phyloP scores from a whole-genome alignment of 2,797 vertebrate genomes.

The Potorous gilbertii region DNA sequence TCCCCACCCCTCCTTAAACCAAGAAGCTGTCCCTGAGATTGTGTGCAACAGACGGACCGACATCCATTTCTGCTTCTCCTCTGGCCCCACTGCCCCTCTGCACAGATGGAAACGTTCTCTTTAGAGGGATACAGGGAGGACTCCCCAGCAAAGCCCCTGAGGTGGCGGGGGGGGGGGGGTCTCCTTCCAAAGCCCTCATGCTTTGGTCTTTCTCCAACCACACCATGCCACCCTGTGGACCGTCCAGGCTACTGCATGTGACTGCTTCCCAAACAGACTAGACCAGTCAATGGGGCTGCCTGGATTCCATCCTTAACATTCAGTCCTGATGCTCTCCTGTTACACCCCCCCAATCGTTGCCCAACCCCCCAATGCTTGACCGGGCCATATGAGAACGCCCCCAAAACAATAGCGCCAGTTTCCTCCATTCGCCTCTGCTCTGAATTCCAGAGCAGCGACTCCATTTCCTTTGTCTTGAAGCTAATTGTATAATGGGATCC shows the following conservation, averaged over 20 bases:
- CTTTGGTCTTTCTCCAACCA: slow-evolving; percentile 77
- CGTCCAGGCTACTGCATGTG: slow-evolving; percentile 80
- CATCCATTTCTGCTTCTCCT: not conserved
- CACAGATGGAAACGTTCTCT: not conserved
- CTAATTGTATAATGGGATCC: slow-evolving; percentile 83
- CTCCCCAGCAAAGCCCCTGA: not conserved
- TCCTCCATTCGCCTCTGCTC: slow-evolving; percentile 78
- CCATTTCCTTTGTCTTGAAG: slow-evolving; percentile 84
- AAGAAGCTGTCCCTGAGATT: not conserved
- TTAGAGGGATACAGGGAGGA: not conserved
- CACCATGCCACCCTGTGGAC: slow-evolving; percentile 87
- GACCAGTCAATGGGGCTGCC: slow-evolving; percentile 45
- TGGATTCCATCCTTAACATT: slow-evolving; percentile 62
- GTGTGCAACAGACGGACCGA: not conserved
- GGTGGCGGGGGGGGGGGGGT: not conserved
- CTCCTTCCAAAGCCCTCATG: not conserved
- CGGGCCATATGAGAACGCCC: slow-evolving; percentile 70
- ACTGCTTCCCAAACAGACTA: slow-evolving; percentile 41
- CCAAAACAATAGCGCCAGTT: slow-evolving; percentile 77
- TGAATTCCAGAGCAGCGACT: slow-evolving; percentile 83
- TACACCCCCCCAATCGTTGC: not conserved
- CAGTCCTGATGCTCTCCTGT: slow-evolving; percentile 71
- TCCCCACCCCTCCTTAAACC: not conserved
- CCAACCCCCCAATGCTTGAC: slow-evolving; percentile 68
- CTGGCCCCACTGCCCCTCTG: not conserved